These are phyloP conservation scores for Teleogryllus occipitalis DNA, from an alignment of 1,140 invertebrate species.

Conservation along the genomic window DNA sequence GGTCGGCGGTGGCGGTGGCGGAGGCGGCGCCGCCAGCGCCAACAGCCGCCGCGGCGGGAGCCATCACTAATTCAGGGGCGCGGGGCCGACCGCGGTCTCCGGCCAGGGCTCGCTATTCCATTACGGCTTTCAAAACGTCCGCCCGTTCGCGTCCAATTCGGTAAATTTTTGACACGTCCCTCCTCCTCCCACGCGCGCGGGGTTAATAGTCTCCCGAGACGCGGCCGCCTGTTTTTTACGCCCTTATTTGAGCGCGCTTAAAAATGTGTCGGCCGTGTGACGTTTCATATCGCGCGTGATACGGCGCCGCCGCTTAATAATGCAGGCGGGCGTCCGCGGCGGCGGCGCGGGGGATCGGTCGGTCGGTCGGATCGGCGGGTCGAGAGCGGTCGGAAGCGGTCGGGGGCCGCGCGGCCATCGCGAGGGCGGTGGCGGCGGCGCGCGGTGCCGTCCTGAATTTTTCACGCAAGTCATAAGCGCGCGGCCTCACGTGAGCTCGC, in stretches of 20 bases:
- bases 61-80: background rate
- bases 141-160: constrained; percentile 13
- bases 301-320: constrained; percentile 6
- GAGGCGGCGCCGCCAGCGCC: background rate
- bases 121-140: constrained; percentile 15
- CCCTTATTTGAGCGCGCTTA: constrained; percentile 9
- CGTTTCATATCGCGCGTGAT: constrained; percentile 14
- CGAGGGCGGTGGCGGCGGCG: background rate
- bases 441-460: background rate
- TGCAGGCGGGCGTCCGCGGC: background rate
- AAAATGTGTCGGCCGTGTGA: constrained; percentile 3
- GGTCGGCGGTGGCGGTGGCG: too few relatives aligned
- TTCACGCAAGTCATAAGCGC: constrained; percentile 3
- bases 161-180: constrained; percentile 17
- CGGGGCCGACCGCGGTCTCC: background rate
- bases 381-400: background rate
- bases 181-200: background rate
- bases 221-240: background rate
- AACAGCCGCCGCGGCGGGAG: too few relatives aligned
- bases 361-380: background rate
- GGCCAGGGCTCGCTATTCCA: constrained; percentile 4
- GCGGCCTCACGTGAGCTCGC: background rate
- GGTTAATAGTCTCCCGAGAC: constrained; percentile 11
- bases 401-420: too few relatives aligned
- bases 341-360: background rate